phyloP scores from a whole-genome alignment of 2,113 vertebrate genomes.

The Columba janthina region DNA sequence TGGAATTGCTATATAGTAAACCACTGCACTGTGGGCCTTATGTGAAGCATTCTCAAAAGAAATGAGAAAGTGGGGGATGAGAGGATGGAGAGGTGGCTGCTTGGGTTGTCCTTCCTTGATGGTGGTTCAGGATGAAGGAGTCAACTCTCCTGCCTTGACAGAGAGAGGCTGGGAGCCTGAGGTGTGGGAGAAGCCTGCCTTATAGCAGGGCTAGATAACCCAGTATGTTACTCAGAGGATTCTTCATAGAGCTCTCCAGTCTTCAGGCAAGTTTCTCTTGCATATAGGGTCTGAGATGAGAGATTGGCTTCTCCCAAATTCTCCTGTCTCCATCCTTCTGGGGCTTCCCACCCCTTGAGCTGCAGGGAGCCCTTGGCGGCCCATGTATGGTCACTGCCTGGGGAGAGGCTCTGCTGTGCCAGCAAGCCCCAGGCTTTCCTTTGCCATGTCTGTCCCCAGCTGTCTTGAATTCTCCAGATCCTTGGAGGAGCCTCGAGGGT shows the following conservation, averaged over 20 bases:
- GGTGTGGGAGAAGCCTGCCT: background rate
- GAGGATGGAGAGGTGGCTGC: background rate
- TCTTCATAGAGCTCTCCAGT: background rate
- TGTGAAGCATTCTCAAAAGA: background rate
- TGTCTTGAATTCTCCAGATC: conserved; percentile 68
- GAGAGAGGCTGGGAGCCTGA: background rate
- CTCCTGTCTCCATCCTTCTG: background rate
- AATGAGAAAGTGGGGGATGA: background rate
- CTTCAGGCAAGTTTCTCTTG: background rate
- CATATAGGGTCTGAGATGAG: background rate
- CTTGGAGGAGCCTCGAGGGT: conserved; percentile 16
- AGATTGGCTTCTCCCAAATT: background rate
- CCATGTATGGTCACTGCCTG: conserved; percentile 57
- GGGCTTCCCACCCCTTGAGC: background rate
- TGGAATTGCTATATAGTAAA: background rate
- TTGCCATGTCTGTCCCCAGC: conserved; percentile 34
- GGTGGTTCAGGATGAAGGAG: background rate
- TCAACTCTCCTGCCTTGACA: background rate
- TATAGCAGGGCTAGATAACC: background rate
- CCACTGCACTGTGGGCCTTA: background rate
- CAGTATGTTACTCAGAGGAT: background rate
- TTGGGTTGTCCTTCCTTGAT: background rate
- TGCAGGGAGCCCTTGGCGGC: background rate
- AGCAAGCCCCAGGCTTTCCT: background rate
- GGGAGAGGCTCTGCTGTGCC: background rate